Evolutionary conservation across 2,797 vertebrate genomes (phyloP), one percentile per base, ranked within the genome.

Genomic region (Enteromius paludinosus): DNA sequence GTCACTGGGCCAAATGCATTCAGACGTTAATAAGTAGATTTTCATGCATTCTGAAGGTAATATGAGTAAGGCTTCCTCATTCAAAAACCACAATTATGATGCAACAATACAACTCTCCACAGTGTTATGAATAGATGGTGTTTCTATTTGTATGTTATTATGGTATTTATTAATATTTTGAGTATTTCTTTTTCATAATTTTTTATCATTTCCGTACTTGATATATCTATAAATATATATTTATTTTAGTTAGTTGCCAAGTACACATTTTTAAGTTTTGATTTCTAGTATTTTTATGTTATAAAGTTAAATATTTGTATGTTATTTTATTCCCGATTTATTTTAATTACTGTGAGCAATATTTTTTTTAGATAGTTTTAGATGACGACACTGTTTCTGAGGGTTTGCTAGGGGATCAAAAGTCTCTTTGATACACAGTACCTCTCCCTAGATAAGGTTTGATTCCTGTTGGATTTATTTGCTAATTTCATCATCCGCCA

Each of bases 1-100:
- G 17, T 66, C 79, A 81, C 33, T 74, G 61, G 61, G 47, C 8
- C 4, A 68, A 75, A 74, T 66, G 71, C 45, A 43, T 82, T 82
- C 23, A 23, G 61, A 47, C 3, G 33, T 74, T 82, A 75, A 82
- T 75, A 49, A 54, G 35, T 74, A 56, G 17, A 54, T 66, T 74
- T 65, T 52, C 23, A 65, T 78, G n/a, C 20, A 35, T 15, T 54
- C n/a, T 54, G 3, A 69, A 25, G 49, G 65, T 43, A 56, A 20
- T 69, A 25, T n/a, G 23, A 79, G 23, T 25, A 20, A 49, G 49
- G 64, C 33, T 68, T 59, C 17, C 18, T 41, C 28, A 3, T 59
- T 52, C 23, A n/a, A 45, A 79, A 70, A 5, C 47, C 17, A 1
- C 5, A 1, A 9, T 47, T 9, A 18, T 30, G 11, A 49, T 49